Base-by-base conservation (phyloP, 2,113 vertebrate genomes). In the Solea solea region DNA sequence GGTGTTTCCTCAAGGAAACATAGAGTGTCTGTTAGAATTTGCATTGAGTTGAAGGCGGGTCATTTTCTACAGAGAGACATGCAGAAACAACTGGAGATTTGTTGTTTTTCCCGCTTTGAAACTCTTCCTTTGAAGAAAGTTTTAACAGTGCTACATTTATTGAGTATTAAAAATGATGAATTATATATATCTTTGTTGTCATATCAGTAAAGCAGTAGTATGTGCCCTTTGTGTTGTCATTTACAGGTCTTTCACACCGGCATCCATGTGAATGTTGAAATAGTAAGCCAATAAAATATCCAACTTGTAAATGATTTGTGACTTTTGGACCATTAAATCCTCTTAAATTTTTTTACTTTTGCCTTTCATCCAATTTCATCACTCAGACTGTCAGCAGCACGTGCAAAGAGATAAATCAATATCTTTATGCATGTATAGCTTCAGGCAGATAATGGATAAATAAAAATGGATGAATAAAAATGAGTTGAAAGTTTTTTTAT, bases 1-100 rank as follows among this genome's bases (percentile, higher is more conserved):
- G 72, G 76, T 86, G 87, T 86, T 90, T 87, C 87, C 78, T 81
- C 56, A 64, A 83, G 76, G 72, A 87, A 85, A 90, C 75, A 66
- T 45, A 54, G 41, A 77, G 57, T 27, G 77, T 89, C 87, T 82
- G 72, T 58, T 64, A 27, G 61, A 84, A 91, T 91, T 88, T 86
- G 78, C 84, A 90, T 88, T 73, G 70, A 77, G 79, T 78, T 70
- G 74, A 82, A 87, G 86, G 69, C 56, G 69, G 87, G 76, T 85
- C 80, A 81, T 83, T 87, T 86, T 65, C 63, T 73, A 73, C 51
- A 52, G 64, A 73, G 34, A 85, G 67, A 80, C 67, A 56, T 77
- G 65, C 41, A 72, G 64, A 86, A 80, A 41, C 40, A 70, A 56
- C 53, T 41, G 3, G 63, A 52, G 48, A 72, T 62, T 72, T 9